These are phyloP conservation scores for Temnothorax ravouxi DNA, from an alignment of 2,888 invertebrate species.

Conservation along the genomic window DNA sequence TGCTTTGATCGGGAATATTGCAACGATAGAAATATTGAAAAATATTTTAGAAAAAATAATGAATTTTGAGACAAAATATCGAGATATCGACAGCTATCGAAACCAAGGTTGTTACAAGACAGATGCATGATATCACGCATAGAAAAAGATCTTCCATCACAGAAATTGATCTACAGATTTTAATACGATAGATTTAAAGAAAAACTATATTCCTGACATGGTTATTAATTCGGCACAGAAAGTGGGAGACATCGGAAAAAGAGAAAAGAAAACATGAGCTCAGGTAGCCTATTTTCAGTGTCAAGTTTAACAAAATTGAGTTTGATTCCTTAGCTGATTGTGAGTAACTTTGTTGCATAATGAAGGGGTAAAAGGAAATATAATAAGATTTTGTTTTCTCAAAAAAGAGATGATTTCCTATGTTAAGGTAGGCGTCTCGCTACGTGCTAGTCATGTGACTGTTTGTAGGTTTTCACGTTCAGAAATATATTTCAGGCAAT, in stretches of 20 bases:
- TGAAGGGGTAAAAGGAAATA: not conserved
- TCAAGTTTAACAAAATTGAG: not conserved
- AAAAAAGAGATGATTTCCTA: not conserved
- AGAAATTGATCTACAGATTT: not conserved
- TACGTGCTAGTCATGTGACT: too few relatives aligned
- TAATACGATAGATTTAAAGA: not conserved
- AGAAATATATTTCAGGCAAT: too few relatives aligned
- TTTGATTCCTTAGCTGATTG: not conserved
- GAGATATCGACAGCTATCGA: not conserved
- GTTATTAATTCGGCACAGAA: not conserved
- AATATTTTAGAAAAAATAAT: not conserved
- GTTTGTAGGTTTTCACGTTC: too few relatives aligned
- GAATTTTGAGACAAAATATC: not conserved
- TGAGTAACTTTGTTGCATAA: not conserved
- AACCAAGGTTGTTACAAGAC: not conserved
- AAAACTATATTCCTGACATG: not conserved
- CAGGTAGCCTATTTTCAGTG: not conserved
- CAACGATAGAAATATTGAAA: not conserved
- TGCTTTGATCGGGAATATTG: not conserved
- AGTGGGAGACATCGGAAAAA: not conserved
- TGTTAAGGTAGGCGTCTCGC: too few relatives aligned
- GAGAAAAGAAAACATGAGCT: not conserved
- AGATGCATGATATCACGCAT: not conserved
- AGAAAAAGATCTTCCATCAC: not conserved
- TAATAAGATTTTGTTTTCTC: constrained; percentile 15